Conservation (phyloP, 2,113 vertebrate genomes). For the Paracanthobrama guichenoti region DNA sequence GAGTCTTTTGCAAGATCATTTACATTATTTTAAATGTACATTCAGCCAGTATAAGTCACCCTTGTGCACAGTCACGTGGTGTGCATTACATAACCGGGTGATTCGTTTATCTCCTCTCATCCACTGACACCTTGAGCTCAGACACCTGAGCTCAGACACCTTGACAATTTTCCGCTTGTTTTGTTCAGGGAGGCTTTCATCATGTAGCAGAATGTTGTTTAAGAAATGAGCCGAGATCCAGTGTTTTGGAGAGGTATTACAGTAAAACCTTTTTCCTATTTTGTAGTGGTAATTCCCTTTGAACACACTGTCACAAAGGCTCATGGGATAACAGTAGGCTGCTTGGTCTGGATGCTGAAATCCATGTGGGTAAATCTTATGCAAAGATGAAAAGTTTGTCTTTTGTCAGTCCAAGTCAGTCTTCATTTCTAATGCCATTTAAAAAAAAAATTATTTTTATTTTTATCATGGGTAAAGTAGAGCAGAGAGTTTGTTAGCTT, state of each 20-base stretch:
- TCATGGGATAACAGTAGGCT: background rate
- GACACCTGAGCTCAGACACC: slow-evolving; percentile 38
- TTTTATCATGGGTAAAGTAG: too few relatives aligned
- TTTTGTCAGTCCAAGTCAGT: background rate
- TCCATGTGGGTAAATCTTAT: background rate
- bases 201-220: slow-evolving; percentile 12
- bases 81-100: slow-evolving; percentile 4
- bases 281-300: slow-evolving; percentile 40
- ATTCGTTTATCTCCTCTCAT: background rate
- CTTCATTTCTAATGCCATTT: background rate
- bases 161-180: slow-evolving; percentile 25
- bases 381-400: background rate
- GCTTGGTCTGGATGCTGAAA: background rate
- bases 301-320: slow-evolving; percentile 30
- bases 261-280: slow-evolving; percentile 43
- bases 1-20: slow-evolving; percentile 13
- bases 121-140: slow-evolving; percentile 26
- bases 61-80: background rate
- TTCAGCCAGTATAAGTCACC: background rate
- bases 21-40: background rate
- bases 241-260: slow-evolving; percentile 34
- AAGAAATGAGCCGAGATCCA: slow-evolving; percentile 30
- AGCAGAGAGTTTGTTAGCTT: background rate
- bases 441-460: too few relatives aligned
- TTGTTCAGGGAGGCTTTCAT: slow-evolving; percentile 17